phyloP scores from a whole-genome alignment of 2,797 vertebrate species.

The Eidolon dupreanum region DNA sequence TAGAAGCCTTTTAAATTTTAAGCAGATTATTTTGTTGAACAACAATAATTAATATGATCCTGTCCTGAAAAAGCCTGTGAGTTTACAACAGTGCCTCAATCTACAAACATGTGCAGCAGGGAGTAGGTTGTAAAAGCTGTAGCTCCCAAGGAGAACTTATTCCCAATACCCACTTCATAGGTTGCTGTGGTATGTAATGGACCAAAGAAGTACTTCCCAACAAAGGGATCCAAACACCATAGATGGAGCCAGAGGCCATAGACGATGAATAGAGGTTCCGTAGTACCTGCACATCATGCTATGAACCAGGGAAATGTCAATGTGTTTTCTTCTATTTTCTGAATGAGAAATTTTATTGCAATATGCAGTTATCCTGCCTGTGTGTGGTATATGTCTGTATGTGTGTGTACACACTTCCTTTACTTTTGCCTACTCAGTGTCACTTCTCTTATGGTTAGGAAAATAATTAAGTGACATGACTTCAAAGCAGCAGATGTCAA shows the following conservation, averaged over 20 bases:
- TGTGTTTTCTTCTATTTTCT: background rate
- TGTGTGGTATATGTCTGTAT: too few species aligned
- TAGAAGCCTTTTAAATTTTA: background rate
- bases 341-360: background rate
- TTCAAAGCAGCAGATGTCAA: background rate
- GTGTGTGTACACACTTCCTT: background rate
- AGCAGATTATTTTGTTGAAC: background rate
- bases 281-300: background rate
- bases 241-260: too few species aligned
- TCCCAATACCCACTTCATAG: background rate
- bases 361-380: background rate
- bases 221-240: too few species aligned
- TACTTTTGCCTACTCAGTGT: background rate
- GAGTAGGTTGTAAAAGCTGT: background rate
- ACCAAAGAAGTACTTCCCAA: too few species aligned
- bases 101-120: background rate
- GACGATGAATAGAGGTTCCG: background rate
- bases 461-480: background rate
- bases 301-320: background rate
- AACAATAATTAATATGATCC: background rate
- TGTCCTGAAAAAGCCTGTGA: background rate
- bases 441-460: background rate
- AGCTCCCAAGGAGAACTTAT: background rate
- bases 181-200: too few species aligned
- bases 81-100: background rate